These are phyloP conservation scores for Aspidiotus destructor DNA, from an alignment of 2,888 invertebrate species.

Conservation along the genomic window DNA sequence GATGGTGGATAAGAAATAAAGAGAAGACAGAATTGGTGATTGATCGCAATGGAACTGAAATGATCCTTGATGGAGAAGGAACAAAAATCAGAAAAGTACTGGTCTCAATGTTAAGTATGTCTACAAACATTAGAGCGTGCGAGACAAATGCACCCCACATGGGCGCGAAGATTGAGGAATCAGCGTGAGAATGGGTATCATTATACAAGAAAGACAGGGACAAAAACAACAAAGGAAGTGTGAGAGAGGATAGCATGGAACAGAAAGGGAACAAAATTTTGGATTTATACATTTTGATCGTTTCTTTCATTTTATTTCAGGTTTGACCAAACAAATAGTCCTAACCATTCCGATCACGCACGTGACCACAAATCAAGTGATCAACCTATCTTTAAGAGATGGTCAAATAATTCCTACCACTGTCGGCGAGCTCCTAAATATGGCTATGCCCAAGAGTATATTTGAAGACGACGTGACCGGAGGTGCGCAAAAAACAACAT, in stretches of 20 bases:
- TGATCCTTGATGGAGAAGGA: too few relatives aligned
- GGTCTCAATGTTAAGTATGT: too few relatives aligned
- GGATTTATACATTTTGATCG: not conserved
- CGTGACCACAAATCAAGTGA: slow-evolving; percentile 65
- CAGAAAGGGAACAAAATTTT: not conserved
- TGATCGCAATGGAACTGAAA: too few relatives aligned
- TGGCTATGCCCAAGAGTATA: slow-evolving; percentile 44
- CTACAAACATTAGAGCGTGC: too few relatives aligned
- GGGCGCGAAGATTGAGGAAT: too few relatives aligned
- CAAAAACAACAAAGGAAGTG: too few relatives aligned
- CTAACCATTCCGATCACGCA: slow-evolving; percentile 89
- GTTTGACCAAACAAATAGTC: slow-evolving; percentile 90
- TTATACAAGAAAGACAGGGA: too few relatives aligned
- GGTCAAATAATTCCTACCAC: slow-evolving; percentile 79
- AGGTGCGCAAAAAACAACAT: slow-evolving; percentile 11
- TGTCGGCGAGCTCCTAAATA: slow-evolving; percentile 65
- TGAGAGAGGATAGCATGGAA: not conserved
- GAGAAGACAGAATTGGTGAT: too few relatives aligned
- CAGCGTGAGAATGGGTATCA: too few relatives aligned
- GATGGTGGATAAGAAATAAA: too few relatives aligned
- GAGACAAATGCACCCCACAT: too few relatives aligned
- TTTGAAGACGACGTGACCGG: slow-evolving; percentile 27
- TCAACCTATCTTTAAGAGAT: slow-evolving; percentile 70
- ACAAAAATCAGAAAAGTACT: too few relatives aligned
- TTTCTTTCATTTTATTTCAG: slow-evolving; percentile 46